Evolutionary conservation across 2,797 vertebrate species (phyloP), one percentile per base, ranked within the genome.

Genomic region (Mastacembelus armatus): DNA sequence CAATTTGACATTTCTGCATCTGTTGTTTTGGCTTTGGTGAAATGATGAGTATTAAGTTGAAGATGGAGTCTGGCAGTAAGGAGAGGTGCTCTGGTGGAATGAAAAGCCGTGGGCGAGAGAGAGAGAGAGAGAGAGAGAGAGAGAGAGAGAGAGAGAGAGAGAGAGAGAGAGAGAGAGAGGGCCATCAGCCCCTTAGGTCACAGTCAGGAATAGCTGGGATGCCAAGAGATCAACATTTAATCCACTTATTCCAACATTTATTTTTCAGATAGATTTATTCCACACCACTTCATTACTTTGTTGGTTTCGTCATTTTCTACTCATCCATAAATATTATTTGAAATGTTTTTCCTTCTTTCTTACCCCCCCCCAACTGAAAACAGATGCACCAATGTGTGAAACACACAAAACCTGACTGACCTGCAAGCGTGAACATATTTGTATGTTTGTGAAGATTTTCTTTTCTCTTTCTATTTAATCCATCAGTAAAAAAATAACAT

Each of bases 1-100:
- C 55, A 43, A 80, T 74, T 54, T 26, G 61, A 78, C 78, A 76
- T 85, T 80, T 80, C 45, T 55, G 74, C 78, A 87, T 87, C 80
- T 85, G 85, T 33, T 87, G 71, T 84, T 87, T 83, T 87, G 84
- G 83, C 79, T 80, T 32, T 40, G 61, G 64, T 78, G 71, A 77
- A 81, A 77, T 66, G 71, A 78, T 66, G 66, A 86, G 77, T 51
- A 79, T 71, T 77, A 66, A 72, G 70, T 71, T 65, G 62, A 82
- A 77, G 57, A 76, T 54, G 74, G 66, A 77, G 78, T 43, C 83
- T 84, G 83, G 83, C 81, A 80, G 78, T 54, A 5, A 61, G 55
- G 51, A 79, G 67, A 84, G 74, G 72, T 59, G 64, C 67, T 77
- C 76, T 79, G 71, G 71, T 80, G 77, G 71, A 83, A 80, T 15